These are phyloP conservation scores for Brachionus plicatilis DNA, from an alignment of 1,140 invertebrate species.

Conservation along the genomic window DNA sequence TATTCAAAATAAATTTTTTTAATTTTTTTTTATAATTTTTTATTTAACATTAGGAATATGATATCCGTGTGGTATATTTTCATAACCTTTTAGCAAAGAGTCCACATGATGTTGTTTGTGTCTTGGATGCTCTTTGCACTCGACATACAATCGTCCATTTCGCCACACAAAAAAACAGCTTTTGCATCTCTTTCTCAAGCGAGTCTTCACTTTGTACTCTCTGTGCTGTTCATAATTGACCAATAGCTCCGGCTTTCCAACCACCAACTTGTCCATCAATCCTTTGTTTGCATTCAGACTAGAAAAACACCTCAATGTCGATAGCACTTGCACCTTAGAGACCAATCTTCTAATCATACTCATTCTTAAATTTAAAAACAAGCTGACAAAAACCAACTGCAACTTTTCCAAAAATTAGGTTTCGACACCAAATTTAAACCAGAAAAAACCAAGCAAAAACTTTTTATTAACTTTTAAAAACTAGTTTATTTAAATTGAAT, in stretches of 20 bases:
- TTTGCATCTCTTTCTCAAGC: constrained; percentile 64
- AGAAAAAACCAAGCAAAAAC: not conserved
- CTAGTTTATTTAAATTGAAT: not conserved
- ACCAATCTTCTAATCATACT: not conserved
- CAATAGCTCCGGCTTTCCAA: not conserved
- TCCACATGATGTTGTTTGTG: constrained; percentile 60
- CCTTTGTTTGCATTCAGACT: not conserved
- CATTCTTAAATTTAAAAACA: not conserved
- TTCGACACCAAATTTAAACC: not conserved
- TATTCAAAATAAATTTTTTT: too few relatives aligned
- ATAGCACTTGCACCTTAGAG: not conserved
- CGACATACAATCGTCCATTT: constrained; percentile 66
- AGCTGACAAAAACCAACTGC: not conserved
- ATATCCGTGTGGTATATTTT: constrained; percentile 38
- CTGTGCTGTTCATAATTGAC: constrained; percentile 24
- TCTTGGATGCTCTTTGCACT: constrained; percentile 67
- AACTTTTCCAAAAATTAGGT: not conserved
- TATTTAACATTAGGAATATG: not conserved
- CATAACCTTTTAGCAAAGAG: constrained; percentile 17
- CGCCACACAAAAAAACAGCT: constrained; percentile 68
- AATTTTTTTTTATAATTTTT: not conserved
- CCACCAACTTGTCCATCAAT: not conserved
- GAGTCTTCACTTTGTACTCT: constrained; percentile 60
- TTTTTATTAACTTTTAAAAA: not conserved
- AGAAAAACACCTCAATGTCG: not conserved